Evolutionary conservation across 2,888 invertebrate species (phyloP), one percentile per base, ranked within the genome.

Genomic region (Lapara coniferarum): DNA sequence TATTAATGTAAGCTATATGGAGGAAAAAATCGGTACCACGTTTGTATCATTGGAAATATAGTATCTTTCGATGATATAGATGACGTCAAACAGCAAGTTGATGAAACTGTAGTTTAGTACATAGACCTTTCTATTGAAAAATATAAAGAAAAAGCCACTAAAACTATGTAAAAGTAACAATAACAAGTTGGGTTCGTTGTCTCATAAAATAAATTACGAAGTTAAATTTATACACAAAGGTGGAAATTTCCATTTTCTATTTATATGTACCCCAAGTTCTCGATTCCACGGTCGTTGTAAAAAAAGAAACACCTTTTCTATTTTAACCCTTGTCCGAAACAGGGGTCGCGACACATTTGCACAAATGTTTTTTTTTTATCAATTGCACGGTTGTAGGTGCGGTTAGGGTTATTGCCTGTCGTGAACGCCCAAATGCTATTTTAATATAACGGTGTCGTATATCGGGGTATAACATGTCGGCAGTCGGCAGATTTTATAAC

Each of bases 301-400:
- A 69, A 76, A 75, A 74, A 73, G 76, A 74, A 73, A 72, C 69
- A 74, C 66, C 55, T 71, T 74, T 78, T 75, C 74, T 79, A 74
- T 75, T 76, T 77, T 71, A 66, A 77, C 80, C 80, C 78, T 78
- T 73, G 59, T 70, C 69, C 37, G 49, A 71, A 53, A 63, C 58
- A 46, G 69, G 78, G 76, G 73, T 74, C 72, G 37, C 37, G 74
- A 71, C 71, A 59, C 73, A 71, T 75, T 74, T 72, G 73, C 71
- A 71, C 74, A 75, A 72, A 74, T 73, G 69, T 71, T 71, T 75
- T 71, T 78, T 82, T 78, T 37, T 77, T 74, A 79, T 79, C 74
- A 74, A 70, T 71, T 37, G 63, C 44, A 16, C 49, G 63, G 19
- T 46, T 46, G 49, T 6, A 49, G 63, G 49, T 49, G 63, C 3